Conservation (phyloP, 2,113 vertebrate genomes). For the Pygoscelis antarcticus region DNA sequence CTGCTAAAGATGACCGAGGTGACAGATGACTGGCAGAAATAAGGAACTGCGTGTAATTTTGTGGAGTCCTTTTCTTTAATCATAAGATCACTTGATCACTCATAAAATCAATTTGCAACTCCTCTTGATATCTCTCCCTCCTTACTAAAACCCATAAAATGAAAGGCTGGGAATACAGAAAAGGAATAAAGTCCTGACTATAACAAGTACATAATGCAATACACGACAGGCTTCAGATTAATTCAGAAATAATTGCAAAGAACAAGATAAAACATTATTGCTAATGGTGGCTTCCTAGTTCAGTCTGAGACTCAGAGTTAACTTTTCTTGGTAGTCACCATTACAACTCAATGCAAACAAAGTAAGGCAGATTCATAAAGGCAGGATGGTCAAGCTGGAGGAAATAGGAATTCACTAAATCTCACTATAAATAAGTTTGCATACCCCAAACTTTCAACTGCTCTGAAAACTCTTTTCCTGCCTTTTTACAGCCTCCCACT, state of each 20-base stretch:
- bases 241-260: neutral
- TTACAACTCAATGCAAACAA: neutral
- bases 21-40: neutral
- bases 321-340: neutral
- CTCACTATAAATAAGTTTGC: neutral
- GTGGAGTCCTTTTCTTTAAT: neutral
- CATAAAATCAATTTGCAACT: neutral
- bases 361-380: neutral
- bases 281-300: neutral
- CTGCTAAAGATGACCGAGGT: neutral
- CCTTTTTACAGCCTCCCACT: neutral
- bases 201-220: neutral
- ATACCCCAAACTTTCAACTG: neutral
- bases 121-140: neutral
- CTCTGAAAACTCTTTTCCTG: neutral
- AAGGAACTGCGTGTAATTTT: neutral
- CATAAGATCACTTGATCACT: neutral
- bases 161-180: neutral
- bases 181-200: neutral
- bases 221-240: neutral
- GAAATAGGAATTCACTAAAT: neutral
- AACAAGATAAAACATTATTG: neutral
- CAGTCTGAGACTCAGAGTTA: neutral
- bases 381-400: neutral
- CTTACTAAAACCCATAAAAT: neutral